A percentile compares a stretch with the other conserved stretches of the same genome.
These are phyloP conservation scores for Syrmaticus mikado DNA, from an alignment of 2,113 vertebrate species.

Conservation along the genomic window DNA sequence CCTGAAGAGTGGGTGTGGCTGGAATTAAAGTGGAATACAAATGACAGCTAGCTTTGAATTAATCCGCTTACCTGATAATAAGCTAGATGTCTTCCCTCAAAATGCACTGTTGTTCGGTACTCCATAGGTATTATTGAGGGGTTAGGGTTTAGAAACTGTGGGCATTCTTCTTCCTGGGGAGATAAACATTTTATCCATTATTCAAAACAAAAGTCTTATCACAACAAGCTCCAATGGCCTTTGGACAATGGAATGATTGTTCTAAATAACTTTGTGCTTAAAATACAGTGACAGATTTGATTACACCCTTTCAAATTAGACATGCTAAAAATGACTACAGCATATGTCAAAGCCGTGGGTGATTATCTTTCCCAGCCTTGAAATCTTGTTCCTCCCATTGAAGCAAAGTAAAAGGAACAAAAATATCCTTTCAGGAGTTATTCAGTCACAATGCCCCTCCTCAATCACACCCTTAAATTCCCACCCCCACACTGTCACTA, in stretches of 20 bases:
- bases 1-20: background rate
- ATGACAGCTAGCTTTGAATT: constrained; percentile 25
- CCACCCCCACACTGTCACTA: background rate
- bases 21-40: constrained; percentile 18
- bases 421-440: constrained; percentile 63
- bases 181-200: constrained; percentile 23
- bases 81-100: constrained; percentile 88
- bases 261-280: constrained; percentile 65
- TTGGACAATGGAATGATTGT: constrained; percentile 60
- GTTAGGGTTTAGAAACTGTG: constrained; percentile 88
- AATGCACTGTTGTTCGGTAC: constrained; percentile 79
- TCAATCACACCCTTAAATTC: constrained; percentile 58
- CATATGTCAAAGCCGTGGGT: constrained; percentile 60
- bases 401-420: constrained; percentile 61
- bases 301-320: constrained; percentile 72
- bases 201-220: constrained; percentile 41
- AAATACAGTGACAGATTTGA: constrained; percentile 71
- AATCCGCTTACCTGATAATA: constrained; percentile 65
- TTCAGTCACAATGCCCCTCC: constrained; percentile 38
- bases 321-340: constrained; percentile 71
- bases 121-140: constrained; percentile 88
- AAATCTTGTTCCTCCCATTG: constrained; percentile 51
- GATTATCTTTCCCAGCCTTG: constrained; percentile 60
- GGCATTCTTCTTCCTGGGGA: constrained; percentile 84
- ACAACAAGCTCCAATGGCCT: constrained; percentile 31